These are phyloP conservation scores for Polymixis lichenea DNA, from an alignment of 2,888 invertebrate genomes.

Conservation along the genomic window DNA sequence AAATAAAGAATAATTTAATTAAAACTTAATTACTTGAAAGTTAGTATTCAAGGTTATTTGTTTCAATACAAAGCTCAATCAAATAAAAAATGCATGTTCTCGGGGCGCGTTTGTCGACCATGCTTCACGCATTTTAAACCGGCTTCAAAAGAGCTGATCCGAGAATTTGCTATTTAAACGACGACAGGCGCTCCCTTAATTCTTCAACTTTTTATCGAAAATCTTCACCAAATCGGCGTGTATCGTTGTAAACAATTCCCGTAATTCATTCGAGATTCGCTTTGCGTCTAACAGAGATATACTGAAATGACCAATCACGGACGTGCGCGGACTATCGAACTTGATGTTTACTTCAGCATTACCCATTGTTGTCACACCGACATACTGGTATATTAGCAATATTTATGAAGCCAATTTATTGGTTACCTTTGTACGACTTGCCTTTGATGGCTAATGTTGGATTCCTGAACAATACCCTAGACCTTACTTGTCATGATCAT, in stretches of 20 bases:
- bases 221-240: slow-evolving; percentile 72
- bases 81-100: slow-evolving; percentile 13
- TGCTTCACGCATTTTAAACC: slow-evolving; percentile 33
- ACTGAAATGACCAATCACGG: slow-evolving; percentile 89
- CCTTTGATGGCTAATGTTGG: slow-evolving; percentile 48
- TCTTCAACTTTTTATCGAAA: slow-evolving; percentile 69
- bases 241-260: slow-evolving; percentile 83
- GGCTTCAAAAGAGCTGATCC: slow-evolving; percentile 30
- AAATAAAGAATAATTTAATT: no score
- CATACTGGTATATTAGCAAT: slow-evolving; percentile 53
- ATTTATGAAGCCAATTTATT: slow-evolving; percentile 61
- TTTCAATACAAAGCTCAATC: not conserved
- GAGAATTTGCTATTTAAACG: slow-evolving; percentile 66
- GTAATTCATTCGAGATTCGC: slow-evolving; percentile 86
- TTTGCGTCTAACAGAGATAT: slow-evolving; percentile 86
- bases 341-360: slow-evolving; percentile 75
- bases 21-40: not conserved
- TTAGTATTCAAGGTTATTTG: not conserved
- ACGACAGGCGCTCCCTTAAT: slow-evolving; percentile 66
- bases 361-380: slow-evolving; percentile 75
- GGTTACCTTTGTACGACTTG: slow-evolving; percentile 30
- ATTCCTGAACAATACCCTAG: slow-evolving; percentile 28
- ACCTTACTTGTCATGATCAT: slow-evolving; percentile 2
- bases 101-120: slow-evolving; percentile 1
- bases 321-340: slow-evolving; percentile 83